These are phyloP conservation scores for Chaetops frenatus DNA, from an alignment of 2,113 vertebrate species.

Conservation along the genomic window DNA sequence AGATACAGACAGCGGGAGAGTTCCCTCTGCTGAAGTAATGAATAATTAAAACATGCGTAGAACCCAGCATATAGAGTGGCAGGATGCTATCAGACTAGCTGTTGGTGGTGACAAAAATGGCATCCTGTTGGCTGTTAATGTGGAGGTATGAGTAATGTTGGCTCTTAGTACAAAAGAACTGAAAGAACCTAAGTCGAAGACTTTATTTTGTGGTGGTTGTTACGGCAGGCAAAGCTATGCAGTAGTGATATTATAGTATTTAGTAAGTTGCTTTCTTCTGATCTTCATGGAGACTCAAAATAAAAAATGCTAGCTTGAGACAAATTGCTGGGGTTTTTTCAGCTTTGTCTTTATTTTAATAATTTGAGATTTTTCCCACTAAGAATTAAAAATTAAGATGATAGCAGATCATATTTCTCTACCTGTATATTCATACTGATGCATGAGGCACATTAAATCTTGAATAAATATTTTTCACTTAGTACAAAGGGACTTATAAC, in stretches of 20 bases:
- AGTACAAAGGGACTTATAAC: neutral
- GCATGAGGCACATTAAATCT: neutral
- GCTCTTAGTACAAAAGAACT: neutral
- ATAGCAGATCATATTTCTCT: neutral
- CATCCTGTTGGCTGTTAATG: neutral
- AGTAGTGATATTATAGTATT: neutral
- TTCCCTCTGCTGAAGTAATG: neutral
- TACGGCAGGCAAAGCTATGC: neutral
- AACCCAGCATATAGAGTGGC: neutral
- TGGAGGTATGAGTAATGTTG: neutral
- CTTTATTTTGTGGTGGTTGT: neutral
- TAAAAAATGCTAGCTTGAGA: neutral
- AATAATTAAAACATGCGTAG: slow-evolving; percentile 37
- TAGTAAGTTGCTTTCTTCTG: neutral
- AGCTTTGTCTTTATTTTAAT: neutral
- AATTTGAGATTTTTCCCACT: neutral
- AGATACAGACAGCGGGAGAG: neutral
- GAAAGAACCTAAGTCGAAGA: neutral
- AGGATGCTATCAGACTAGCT: neutral
- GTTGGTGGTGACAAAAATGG: neutral
- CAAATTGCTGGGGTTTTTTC: neutral
- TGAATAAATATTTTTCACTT: neutral
- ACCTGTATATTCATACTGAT: neutral
- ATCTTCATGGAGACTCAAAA: neutral
- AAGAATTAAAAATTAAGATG: neutral